Evolutionary conservation across 2,888 invertebrate species (phyloP), one percentile per base, ranked within the genome.

Genomic region (Omphaloscelis lunosa): DNA sequence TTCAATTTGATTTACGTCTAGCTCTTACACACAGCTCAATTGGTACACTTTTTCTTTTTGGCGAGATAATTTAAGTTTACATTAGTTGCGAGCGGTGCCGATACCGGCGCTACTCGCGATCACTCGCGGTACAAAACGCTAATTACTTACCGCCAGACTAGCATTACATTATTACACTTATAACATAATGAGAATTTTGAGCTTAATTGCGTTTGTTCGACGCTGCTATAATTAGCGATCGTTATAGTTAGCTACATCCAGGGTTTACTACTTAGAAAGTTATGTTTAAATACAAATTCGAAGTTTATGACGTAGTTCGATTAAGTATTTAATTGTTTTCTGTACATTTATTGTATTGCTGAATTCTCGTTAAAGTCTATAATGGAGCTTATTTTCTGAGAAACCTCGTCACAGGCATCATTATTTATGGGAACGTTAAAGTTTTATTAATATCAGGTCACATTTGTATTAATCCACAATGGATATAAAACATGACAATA

Each of bases 1-100:
- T 96, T 96, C 96, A 96, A 96, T 96, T 96, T 96, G 96, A 96
- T 96, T 96, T 96, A 96, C 96, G 95, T 95, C 95, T 95, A 94
- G 92, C 94, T 94, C 93, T 94, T 94, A 94, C 94, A 94, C 94
- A 94, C 92, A 93, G 94, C 93, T 94, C 94, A 94, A 95, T 96
- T 93, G 95, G 95, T 95, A 95, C 93, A 96, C 96, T 96, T 96
- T 96, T 96, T 95, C 95, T 96, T 96, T 96, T 95, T 91, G 93
- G 89, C 91, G 88, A 92, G 90, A 93, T 94, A 93, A 95, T 94
- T 95, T 94, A 91, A 93, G 92, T 91, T 91, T 91, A 90, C 90
- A 89, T 91, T 91, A 88, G 89, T 85, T 86, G 79, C 85, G 81
- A 89, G 89, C 87, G 86, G 89, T 87, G 89, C 83, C 88, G 86